These are phyloP conservation scores for Stenchaetothrips biformis DNA, from an alignment of 2,888 invertebrate genomes.

Conservation along the genomic window DNA sequence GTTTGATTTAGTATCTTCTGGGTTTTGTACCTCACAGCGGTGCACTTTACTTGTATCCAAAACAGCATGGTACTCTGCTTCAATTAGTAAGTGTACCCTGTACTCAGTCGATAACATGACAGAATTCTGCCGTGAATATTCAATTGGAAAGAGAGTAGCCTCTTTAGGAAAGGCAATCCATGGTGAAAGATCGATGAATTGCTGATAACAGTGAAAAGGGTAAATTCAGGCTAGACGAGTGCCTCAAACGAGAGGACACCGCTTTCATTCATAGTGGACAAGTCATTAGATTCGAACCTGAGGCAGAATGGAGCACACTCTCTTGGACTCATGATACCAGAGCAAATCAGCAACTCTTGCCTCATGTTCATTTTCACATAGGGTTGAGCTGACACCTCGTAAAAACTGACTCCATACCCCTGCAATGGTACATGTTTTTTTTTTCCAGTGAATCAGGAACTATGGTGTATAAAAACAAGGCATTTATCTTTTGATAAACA, in stretches of 20 bases:
- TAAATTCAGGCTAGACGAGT: not conserved
- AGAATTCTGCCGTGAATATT: slow-evolving; percentile 39
- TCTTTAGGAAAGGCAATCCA: slow-evolving; percentile 47
- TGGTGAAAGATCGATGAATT: slow-evolving; percentile 47
- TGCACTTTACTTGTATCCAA: slow-evolving; percentile 31
- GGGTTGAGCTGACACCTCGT: slow-evolving; percentile 39
- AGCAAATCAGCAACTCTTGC: slow-evolving; percentile 58
- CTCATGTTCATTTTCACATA: slow-evolving; percentile 40
- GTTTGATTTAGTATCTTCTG: not conserved
- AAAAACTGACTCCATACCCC: slow-evolving; percentile 8
- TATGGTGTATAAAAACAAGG: not conserved
- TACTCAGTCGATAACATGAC: slow-evolving; percentile 38
- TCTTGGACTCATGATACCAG: slow-evolving; percentile 51
- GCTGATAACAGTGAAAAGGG: slow-evolving; percentile 41
- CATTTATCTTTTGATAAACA: not conserved
- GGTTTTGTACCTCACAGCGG: slow-evolving; percentile 1
- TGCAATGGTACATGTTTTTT: not conserved
- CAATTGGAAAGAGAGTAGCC: slow-evolving; percentile 46
- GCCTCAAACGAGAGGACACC: not conserved
- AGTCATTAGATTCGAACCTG: slow-evolving; percentile 46
- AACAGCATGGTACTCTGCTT: slow-evolving; percentile 41
- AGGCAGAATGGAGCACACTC: slow-evolving; percentile 55
- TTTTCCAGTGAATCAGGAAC: not conserved
- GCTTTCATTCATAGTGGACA: slow-evolving; percentile 27
- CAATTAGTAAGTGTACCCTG: slow-evolving; percentile 45